These are phyloP conservation scores for Steinernema hermaphroditum DNA, from an alignment of 2,888 invertebrate genomes.

Conservation along the genomic window DNA sequence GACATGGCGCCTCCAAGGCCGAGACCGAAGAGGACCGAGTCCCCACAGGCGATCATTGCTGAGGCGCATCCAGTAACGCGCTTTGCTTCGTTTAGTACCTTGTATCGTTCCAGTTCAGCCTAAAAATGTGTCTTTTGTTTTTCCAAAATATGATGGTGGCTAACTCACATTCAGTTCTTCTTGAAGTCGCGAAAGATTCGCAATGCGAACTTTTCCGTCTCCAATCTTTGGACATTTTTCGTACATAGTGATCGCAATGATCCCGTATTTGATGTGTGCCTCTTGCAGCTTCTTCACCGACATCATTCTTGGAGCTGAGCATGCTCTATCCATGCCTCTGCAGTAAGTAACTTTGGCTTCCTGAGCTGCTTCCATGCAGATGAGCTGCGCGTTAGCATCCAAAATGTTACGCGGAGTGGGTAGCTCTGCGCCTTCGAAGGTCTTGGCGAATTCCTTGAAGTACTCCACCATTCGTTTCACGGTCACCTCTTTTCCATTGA, in stretches of 20 bases:
- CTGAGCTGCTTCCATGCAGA: constrained; percentile 57
- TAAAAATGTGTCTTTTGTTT: constrained; percentile 43
- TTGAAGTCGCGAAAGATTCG: constrained; percentile 57
- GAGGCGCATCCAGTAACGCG: constrained; percentile 57
- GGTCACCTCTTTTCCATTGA: constrained; percentile 62
- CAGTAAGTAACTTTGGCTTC: constrained; percentile 62
- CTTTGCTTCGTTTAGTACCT: constrained; percentile 61
- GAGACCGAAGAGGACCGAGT: constrained; percentile 60
- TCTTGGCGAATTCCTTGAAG: constrained; percentile 56
- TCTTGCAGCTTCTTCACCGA: constrained; percentile 61
- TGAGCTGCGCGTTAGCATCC: constrained; percentile 59
- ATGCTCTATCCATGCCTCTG: constrained; percentile 60
- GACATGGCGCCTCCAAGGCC: constrained; percentile 57
- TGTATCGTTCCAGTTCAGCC: constrained; percentile 63
- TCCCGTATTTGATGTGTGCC: constrained; percentile 54
- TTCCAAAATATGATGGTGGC: neutral
- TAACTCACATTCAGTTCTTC: constrained; percentile 62
- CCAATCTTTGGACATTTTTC: constrained; percentile 63
- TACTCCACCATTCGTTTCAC: constrained; percentile 62
- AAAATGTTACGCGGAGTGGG: constrained; percentile 59
- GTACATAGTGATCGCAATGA: constrained; percentile 55
- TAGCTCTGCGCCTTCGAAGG: constrained; percentile 56
- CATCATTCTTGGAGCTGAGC: constrained; percentile 55
- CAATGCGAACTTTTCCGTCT: constrained; percentile 54
- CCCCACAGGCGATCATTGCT: constrained; percentile 65